phyloP scores from a whole-genome alignment of 2,797 vertebrate species.

The Poecilia wingei region DNA sequence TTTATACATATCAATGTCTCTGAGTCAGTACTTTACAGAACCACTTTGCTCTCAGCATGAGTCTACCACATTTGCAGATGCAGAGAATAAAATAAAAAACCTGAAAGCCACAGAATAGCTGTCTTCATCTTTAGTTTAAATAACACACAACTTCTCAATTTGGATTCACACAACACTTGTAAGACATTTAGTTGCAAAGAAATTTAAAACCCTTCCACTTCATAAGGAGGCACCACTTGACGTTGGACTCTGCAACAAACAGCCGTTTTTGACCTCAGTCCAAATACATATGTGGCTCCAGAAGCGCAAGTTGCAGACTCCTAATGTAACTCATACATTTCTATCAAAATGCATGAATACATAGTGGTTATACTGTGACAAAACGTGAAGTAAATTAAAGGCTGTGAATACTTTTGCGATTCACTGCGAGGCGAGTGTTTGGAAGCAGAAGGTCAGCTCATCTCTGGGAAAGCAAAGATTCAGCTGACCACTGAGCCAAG shows the following conservation, averaged over 20 bases:
- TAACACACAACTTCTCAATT: neutral
- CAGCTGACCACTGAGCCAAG: constrained; percentile 19
- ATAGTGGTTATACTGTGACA: neutral
- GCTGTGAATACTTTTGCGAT: neutral
- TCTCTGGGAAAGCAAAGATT: constrained; percentile 16
- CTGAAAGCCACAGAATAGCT: neutral
- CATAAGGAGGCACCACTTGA: neutral
- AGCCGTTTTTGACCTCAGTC: neutral
- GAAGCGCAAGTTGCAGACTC: neutral
- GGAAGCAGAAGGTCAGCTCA: neutral
- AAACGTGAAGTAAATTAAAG: neutral
- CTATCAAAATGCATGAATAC: neutral
- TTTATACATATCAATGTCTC: neutral
- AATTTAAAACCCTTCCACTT: neutral
- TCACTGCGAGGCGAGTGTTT: neutral
- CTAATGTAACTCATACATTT: neutral
- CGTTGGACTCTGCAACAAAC: neutral
- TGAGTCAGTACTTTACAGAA: neutral
- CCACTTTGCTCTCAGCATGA: neutral
- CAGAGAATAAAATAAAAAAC: neutral
- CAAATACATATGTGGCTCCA: neutral
- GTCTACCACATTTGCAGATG: neutral
- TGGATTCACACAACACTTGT: neutral
- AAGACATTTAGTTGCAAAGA: neutral
- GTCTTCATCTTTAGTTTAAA: neutral